Base-by-base conservation (phyloP, 2,888 invertebrate species). In the Holacanthella duospinosa region DNA sequence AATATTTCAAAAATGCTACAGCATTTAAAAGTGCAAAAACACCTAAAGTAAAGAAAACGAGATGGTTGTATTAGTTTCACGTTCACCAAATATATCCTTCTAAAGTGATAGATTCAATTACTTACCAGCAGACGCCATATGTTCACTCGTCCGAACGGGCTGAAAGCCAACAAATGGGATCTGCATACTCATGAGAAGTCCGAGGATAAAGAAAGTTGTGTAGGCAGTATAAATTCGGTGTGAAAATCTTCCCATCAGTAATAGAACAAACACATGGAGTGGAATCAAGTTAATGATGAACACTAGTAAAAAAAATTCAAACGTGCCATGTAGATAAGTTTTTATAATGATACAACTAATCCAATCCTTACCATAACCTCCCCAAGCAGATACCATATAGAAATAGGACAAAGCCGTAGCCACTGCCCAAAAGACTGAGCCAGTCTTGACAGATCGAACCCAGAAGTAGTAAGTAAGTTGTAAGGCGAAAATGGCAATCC, bases 321-420 rank as follows among this genome's bases (percentile, higher is more conserved):
- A n/a, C n/a, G n/a, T n/a, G n/a, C n/a, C n/a, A n/a, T n/a, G n/a
- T n/a, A n/a, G n/a, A n/a, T n/a, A n/a, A n/a, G n/a, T 36, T 36
- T 36, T 36, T 16, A 36, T 36, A 12, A 36, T 6, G 9, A 36
- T 36, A 48, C 12, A 21, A 21, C n/a, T n/a, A 21, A 21, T 48
- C n/a, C 21, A 21, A 21, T 4, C 6, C 21, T 48, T 21, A 48
- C 48, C 48, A 77, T 99, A 99, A 69, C 99, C 99, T 73, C 99
- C 99, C 99, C 99, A 99, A 71, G 97, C 97, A 67, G 96, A 97
- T 78, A 90, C 99, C 99, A 99, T 99, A 79, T 99, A 99, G 79
- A 99, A 97, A 79, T 99, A 99, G 1, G 96, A 93, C 2, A 99
- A 77, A 6, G 99, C 91, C 62, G 96, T 88, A 76, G 93, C 86